These are phyloP conservation scores for Drosophila bipectinata DNA, from an alignment of 1,140 invertebrate genomes.

Conservation along the genomic window DNA sequence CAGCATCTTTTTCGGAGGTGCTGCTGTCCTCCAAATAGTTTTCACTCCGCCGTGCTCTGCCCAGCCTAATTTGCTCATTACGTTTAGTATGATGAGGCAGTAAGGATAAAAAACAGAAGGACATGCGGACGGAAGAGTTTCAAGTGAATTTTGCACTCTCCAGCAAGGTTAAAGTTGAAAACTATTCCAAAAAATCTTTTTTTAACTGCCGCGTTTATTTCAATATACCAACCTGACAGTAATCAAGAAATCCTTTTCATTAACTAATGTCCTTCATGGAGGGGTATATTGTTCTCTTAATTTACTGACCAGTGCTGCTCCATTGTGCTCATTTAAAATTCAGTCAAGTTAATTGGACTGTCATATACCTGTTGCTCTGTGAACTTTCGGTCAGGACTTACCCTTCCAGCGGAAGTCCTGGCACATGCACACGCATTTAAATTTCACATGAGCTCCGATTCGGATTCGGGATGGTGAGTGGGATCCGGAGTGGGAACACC, in stretches of 20 bases:
- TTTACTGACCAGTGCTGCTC: conserved; percentile 28
- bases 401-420: conserved; percentile 12
- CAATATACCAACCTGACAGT: too few relatives aligned
- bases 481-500: conserved; percentile 9
- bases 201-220: too few relatives aligned
- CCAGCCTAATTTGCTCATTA: conserved; percentile 59
- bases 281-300: conserved; percentile 1
- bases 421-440: conserved; percentile 21
- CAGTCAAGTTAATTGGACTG: conserved; percentile 59
- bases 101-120: conserved; percentile 34
- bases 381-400: conserved; percentile 12
- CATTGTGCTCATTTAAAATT: conserved; percentile 34
- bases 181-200: background rate
- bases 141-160: conserved; percentile 10
- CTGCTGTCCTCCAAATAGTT: conserved; percentile 29
- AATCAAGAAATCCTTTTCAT: conserved; percentile 8
- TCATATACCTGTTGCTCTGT: conserved; percentile 65
- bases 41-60: conserved; percentile 6
- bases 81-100: conserved; percentile 64
- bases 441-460: conserved; percentile 32
- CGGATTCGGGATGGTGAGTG: background rate
- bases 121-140: background rate
- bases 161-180: conserved; percentile 1
- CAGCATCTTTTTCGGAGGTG: conserved; percentile 39
- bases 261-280: background rate